phyloP scores from a whole-genome alignment of 2,888 invertebrate species.

The Thymelicus sylvestris region DNA sequence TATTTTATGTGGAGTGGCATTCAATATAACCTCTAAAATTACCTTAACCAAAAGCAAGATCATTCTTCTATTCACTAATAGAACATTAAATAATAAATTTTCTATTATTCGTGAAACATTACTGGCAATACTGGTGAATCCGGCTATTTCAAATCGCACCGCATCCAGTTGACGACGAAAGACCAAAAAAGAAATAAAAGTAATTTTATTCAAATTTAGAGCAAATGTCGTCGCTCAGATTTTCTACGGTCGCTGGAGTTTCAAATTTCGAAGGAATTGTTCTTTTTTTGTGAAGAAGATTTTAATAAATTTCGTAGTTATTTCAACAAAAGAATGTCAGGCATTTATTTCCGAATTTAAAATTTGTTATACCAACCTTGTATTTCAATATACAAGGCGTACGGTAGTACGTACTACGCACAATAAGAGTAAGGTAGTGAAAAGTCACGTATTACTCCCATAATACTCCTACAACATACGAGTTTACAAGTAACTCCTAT shows the following conservation, averaged over 20 bases:
- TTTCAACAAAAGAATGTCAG: background rate
- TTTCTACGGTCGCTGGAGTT: slow-evolving; percentile 21
- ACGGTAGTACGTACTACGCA: too few relatives aligned
- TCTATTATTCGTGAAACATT: slow-evolving; percentile 3
- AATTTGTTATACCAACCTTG: too few relatives aligned
- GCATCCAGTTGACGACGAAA: slow-evolving; percentile 17
- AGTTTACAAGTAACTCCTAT: too few relatives aligned
- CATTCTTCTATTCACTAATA: too few relatives aligned
- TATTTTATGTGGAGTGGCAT: too few relatives aligned
- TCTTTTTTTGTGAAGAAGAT: slow-evolving; percentile 19
- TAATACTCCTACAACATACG: too few relatives aligned
- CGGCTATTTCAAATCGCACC: slow-evolving; percentile 13
- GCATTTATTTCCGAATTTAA: too few relatives aligned
- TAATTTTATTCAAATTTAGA: slow-evolving; percentile 34
- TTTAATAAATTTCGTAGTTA: slow-evolving; percentile 11
- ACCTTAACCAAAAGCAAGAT: too few relatives aligned
- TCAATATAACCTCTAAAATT: too few relatives aligned
- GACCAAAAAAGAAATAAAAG: slow-evolving; percentile 29
- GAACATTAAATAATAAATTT: background rate
- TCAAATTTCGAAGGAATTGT: slow-evolving; percentile 28
- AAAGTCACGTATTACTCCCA: too few relatives aligned
- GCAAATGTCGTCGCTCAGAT: slow-evolving; percentile 23
- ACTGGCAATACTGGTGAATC: slow-evolving; percentile 7
- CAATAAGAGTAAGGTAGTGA: too few relatives aligned
- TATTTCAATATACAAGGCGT: too few relatives aligned